Evolutionary conservation across 2,888 invertebrate species (phyloP), one percentile per base, ranked within the genome.

Genomic region (Polia nebulosa): DNA sequence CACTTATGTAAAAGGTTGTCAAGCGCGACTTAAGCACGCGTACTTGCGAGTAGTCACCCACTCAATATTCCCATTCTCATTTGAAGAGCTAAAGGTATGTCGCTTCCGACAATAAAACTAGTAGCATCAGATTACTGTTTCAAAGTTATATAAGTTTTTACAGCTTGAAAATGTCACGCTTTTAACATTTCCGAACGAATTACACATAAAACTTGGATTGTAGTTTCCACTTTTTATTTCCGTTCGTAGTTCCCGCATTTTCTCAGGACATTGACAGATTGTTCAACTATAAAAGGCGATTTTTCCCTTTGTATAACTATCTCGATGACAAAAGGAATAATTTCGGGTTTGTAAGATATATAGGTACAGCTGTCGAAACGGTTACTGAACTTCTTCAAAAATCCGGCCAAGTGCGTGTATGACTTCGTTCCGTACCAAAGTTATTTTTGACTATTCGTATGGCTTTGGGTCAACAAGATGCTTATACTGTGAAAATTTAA

Each of bases 121-220:
- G 29, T 13, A n/a, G 15, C 49, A 27, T 39, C n/a, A 41, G 25
- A 49, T 27, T 20, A 32, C 32, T 34, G 8, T 59, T 51, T 15
- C 59, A 59, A 51, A 34, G 25, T 34, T n/a, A 27, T 1, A 68
- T 32, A 49, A 27, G 15, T 69, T 69, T 59, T 62, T 25, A 70
- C 36, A 34, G 32, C 62, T 71, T 45, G 20, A 17, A 20, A 70
- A 70, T 62, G 70, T 39, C 63, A 71, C 1, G 53, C 32, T 27
- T 71, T 39, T 62, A 71, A 53, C 72, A 71, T 71, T 71, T 62
- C 17, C 11, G 32, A 62, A 71, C 39, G 11, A 47, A 17, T 45
- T 17, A 13, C 36, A 25, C 36, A 52, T 61, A 62, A 69, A 61
- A 32, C 61, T 53, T 27, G 3, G n/a, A 29, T 17, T 32, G 8